A percentile compares a stretch with the other conserved stretches of the same genome.
Conservation (phyloP, 2,888 invertebrate genomes). For the Pseudeuparius sepicola region DNA sequence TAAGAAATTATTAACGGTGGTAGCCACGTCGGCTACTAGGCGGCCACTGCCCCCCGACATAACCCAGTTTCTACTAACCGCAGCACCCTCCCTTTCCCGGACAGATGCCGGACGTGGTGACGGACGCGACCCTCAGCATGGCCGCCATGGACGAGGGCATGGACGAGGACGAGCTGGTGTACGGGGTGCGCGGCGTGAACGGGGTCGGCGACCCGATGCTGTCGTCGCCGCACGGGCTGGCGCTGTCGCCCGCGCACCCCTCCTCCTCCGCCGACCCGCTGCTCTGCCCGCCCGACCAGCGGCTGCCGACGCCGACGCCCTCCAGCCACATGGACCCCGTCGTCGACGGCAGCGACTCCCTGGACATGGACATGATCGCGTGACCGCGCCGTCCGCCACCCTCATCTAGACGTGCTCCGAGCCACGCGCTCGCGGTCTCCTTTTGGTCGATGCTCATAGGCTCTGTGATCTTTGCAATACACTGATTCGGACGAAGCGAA, state of each 20-base stretch:
- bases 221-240: conserved; percentile 44
- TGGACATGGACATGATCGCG: conserved; percentile 46
- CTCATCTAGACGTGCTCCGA: too few relatives aligned
- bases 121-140: conserved; percentile 43
- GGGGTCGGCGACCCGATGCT: conserved; percentile 44
- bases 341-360: conserved; percentile 44
- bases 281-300: conserved; percentile 40
- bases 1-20: too few relatives aligned
- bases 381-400: too few relatives aligned
- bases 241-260: conserved; percentile 45
- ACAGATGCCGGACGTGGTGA: conserved; percentile 48
- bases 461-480: too few relatives aligned
- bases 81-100: too few relatives aligned
- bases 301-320: conserved; percentile 41
- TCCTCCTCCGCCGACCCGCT: conserved; percentile 54
- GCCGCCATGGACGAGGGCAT: conserved; percentile 54
- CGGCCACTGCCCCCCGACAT: too few relatives aligned
- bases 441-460: too few relatives aligned
- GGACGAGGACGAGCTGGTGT: conserved; percentile 39
- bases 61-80: too few relatives aligned
- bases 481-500: too few relatives aligned
- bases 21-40: too few relatives aligned
- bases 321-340: conserved; percentile 38
- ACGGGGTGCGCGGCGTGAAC: conserved; percentile 29
- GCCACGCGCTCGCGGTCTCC: too few relatives aligned